Evolutionary conservation across 2,888 invertebrate genomes (phyloP).

Genomic region (Xestia c-nigrum): DNA sequence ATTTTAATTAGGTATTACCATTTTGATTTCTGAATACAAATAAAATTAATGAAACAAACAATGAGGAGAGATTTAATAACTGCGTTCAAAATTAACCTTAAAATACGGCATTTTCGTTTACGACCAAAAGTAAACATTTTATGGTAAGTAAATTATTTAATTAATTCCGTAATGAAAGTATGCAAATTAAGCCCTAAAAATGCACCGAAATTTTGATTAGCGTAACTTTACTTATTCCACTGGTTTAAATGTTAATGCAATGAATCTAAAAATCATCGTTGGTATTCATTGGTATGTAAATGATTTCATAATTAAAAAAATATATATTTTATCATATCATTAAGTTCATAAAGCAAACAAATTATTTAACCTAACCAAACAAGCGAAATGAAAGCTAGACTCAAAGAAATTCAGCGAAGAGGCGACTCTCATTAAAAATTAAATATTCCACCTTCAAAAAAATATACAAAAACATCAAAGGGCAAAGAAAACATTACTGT

Average conservation of each 20-base stretch:
- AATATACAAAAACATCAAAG: slow-evolving; percentile 34
- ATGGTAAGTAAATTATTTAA: slow-evolving; percentile 29
- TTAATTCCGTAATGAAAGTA: slow-evolving; percentile 48
- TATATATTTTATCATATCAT: neutral
- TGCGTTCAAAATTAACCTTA: slow-evolving; percentile 15
- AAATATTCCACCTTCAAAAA: slow-evolving; percentile 21
- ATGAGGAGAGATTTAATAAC: slow-evolving; percentile 32
- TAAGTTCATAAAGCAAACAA: neutral
- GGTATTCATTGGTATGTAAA: neutral
- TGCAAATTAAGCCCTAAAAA: slow-evolving; percentile 39
- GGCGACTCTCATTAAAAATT: neutral
- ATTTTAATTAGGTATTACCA: slow-evolving; percentile 19
- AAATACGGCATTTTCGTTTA: slow-evolving; percentile 20
- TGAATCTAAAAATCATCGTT: neutral
- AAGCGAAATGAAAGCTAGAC: neutral
- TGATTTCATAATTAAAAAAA: neutral
- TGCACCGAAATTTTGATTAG: slow-evolving; percentile 27
- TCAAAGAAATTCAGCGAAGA: slow-evolving; percentile 16
- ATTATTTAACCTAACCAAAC: neutral
- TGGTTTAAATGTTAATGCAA: slow-evolving; percentile 14
- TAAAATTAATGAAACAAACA: slow-evolving; percentile 34
- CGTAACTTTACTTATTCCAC: slow-evolving; percentile 15
- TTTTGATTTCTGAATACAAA: slow-evolving; percentile 28
- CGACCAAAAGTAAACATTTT: slow-evolving; percentile 15
- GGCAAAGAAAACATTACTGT: slow-evolving; percentile 44